Evolutionary conservation across 2,888 invertebrate genomes (phyloP).

Genomic region (Trichogramma dendrolimi): DNA sequence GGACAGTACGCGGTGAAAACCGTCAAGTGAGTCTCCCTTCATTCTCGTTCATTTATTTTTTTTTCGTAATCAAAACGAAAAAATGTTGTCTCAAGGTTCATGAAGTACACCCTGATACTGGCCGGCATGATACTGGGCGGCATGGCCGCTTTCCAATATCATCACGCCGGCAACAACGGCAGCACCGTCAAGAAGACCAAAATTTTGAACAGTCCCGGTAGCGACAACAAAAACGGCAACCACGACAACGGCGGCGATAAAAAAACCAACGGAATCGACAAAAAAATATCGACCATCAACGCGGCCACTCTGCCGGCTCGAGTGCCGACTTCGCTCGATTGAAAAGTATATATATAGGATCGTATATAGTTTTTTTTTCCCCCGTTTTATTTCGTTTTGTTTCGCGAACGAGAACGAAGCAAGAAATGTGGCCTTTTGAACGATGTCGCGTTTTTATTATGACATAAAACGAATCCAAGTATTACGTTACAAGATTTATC

Average conservation of each 20-base stretch:
- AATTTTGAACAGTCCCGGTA: background rate
- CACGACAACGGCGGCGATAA: no score
- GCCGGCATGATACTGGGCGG: slow-evolving; percentile 53
- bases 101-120: slow-evolving; percentile 59
- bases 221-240: slow-evolving; percentile 26
- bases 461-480: no score
- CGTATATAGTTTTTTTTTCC: no score
- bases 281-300: slow-evolving; percentile 38
- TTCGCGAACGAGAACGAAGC: no score
- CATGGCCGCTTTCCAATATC: slow-evolving; percentile 50
- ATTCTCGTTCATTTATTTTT: no score
- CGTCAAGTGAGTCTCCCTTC: slow-evolving; percentile 35
- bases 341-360: background rate
- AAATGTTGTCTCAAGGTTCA: no score
- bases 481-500: no score
- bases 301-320: slow-evolving; percentile 39
- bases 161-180: slow-evolving; percentile 39
- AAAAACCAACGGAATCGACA: slow-evolving; percentile 29
- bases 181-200: slow-evolving; percentile 22
- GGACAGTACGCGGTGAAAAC: slow-evolving; percentile 28
- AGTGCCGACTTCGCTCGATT: slow-evolving; percentile 37
- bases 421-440: no score
- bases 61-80: no score
- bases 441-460: no score
- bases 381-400: no score